A percentile compares a stretch with the other conserved stretches of the same genome.
These are phyloP conservation scores for Clarias platycephalus DNA, from an alignment of 2,797 vertebrate genomes.

Conservation along the genomic window DNA sequence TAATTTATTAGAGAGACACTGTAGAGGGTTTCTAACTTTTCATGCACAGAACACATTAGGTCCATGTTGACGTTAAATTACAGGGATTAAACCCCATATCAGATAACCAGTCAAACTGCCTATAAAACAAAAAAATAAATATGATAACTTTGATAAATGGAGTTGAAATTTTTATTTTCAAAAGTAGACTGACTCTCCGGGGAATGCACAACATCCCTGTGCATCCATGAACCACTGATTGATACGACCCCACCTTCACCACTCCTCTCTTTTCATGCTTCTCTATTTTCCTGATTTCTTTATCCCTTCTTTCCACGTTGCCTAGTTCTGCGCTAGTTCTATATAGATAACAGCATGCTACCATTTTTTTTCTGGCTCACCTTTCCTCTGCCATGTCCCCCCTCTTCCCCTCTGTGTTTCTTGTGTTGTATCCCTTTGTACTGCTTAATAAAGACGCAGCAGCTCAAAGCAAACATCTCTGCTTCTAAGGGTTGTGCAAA, in stretches of 20 bases:
- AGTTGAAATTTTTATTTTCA: not conserved
- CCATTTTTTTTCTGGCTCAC: constrained; percentile 57
- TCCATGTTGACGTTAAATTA: constrained; percentile 1
- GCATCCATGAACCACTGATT: not conserved
- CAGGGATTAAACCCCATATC: not conserved
- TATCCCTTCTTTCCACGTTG: not conserved
- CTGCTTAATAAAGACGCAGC: constrained; percentile 49
- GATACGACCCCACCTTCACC: not conserved
- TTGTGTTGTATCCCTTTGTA: constrained; percentile 21
- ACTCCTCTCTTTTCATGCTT: constrained; percentile 57
- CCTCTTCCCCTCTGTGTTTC: not conserved
- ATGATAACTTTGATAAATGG: not conserved
- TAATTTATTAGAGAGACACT: not conserved
- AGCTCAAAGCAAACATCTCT: constrained; percentile 39
- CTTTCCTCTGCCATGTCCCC: constrained; percentile 54
- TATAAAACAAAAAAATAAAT: not conserved
- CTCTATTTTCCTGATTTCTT: constrained; percentile 64
- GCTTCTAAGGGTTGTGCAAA: constrained; percentile 49
- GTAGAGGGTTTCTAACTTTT: not conserved
- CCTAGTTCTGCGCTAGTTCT: not conserved
- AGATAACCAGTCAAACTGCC: not conserved
- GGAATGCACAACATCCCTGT: not conserved
- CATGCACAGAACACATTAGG: not conserved
- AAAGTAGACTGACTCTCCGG: not conserved
- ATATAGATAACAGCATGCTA: constrained; percentile 5